Base-by-base conservation (phyloP, 1,140 invertebrate species). In the Bombus terrestris region DNA sequence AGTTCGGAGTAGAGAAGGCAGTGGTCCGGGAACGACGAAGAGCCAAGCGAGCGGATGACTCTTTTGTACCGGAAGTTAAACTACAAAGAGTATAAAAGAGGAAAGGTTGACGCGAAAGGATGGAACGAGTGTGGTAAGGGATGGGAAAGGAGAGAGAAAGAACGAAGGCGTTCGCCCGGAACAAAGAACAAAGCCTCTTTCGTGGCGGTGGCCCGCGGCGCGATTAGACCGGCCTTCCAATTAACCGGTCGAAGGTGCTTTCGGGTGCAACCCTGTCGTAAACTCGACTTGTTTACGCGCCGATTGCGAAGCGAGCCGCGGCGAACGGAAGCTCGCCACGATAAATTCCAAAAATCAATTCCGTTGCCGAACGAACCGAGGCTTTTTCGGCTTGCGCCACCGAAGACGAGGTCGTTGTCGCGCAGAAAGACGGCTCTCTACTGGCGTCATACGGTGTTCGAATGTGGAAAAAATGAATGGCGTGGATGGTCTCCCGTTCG, bases 311-410 rank as follows among this genome's bases (percentile, higher is more conserved):
- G 35, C 71, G 57, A 57, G 74, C 64, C 76, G 32, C 85, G 81
- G 53, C 88, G 83, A 95, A 95, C 94, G 93, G 94, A 94, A 95
- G 94, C 94, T 95, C 94, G 92, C 88, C 90, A 93, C 94, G 92
- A 95, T 95, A 95, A 95, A 95, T 95, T 94, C 83, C 92, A 81
- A 93, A 93, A 95, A 95, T 95, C 94, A 95, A 95, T 95, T 95
- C 83, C 86, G 68, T 8, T 66, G 35, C 47, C 88, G 47, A 68
- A 86, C 69, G 75, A 86, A 47, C 83, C 41, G 79, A 68, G 53
- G 57, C 72, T 71, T 74, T 75, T 79, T 47, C 53, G 68, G 83
- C 62, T 66, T 35, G 69, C n/a, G 83, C 73, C 76, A 76, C 82
- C 78, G 3, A 57, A 39, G 37, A 22, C 74, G 69, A 74, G 43